Evolutionary conservation across 2,888 invertebrate species (phyloP), one percentile per base, ranked within the genome.

Genomic region (Orthosia incerta): DNA sequence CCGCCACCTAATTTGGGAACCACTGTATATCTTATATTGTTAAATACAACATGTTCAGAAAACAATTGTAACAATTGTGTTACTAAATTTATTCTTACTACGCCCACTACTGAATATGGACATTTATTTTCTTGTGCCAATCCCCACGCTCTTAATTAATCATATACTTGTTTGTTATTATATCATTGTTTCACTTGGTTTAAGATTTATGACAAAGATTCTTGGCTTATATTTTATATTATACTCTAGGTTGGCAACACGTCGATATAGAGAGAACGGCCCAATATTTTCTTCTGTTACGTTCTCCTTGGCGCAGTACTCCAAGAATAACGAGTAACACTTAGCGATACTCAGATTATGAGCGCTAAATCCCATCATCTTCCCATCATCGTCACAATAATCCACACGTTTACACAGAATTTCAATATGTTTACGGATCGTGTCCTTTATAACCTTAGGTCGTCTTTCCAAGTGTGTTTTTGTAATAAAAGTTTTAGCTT

Each of bases 401-500:
- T 26, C 4, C 1, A 15, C 50, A 26, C 15, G 4, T 26, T 45
- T 1, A 46, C 12, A 51, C 74, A 74, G 16, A 1, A 61, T 23
- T 74, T 61, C 60, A 23, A 72, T 72, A 13, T 72, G 60, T 39
- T 74, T 74, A 13, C 72, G 74, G 7, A 72, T 31, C 23, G 20
- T n/a, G 45, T 73, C 53, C 55, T 48, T 74, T 9, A 18, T 23
- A 39, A 20, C 20, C n/a, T 72, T 31, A 12, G 62, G 61, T 48
- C 46, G 60, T 73, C n/a, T 74, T 9, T 53, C 26, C 20, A 11
- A 18, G 18, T 73, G 73, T 5, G 72, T 18, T 20, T 73, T 59
- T 5, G 74, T n/a, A 31, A 13, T 13, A 12, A 7, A 7, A 20
- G 18, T 4, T 71, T 45, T 50, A 13, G 15, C 0, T 57, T 50